Conservation (phyloP, 2,797 vertebrate genomes). For the Falco columbarius region DNA sequence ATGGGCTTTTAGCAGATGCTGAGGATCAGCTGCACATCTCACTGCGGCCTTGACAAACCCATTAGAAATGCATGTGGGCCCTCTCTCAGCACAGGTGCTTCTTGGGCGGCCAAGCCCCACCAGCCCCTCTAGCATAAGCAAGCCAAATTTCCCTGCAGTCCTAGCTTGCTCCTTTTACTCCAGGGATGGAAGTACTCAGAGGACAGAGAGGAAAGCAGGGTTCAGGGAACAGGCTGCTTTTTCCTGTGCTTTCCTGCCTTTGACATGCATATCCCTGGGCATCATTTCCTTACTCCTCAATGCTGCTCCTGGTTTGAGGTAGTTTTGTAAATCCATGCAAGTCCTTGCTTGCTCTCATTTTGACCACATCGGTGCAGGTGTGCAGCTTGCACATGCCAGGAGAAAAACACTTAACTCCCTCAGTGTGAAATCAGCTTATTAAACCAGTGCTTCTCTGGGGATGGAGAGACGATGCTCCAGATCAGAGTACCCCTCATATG, state of each 20-base stretch:
- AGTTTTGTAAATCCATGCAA: neutral
- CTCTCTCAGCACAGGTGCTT: neutral
- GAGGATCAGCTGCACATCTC: neutral
- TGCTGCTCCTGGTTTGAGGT: neutral
- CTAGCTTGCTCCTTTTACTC: neutral
- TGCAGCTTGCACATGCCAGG: neutral
- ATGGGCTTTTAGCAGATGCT: neutral
- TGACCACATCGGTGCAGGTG: neutral
- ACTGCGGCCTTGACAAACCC: neutral
- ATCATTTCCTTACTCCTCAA: neutral
- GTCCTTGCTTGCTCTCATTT: neutral
- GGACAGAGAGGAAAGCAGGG: neutral
- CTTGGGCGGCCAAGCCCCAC: neutral
- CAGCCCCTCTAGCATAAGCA: neutral
- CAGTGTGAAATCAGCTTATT: neutral
- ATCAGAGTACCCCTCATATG: rapidly evolving
- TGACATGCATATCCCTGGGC: neutral
- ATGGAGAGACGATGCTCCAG: neutral
- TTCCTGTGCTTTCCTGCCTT: neutral
- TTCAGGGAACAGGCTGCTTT: neutral
- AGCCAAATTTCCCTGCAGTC: neutral
- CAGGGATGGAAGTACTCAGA: neutral
- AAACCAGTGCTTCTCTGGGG: neutral
- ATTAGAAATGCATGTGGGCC: neutral
- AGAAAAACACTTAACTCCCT: neutral